Evolutionary conservation across 2,113 vertebrate species (phyloP).

Genomic region (Austrofundulus limnaeus): DNA sequence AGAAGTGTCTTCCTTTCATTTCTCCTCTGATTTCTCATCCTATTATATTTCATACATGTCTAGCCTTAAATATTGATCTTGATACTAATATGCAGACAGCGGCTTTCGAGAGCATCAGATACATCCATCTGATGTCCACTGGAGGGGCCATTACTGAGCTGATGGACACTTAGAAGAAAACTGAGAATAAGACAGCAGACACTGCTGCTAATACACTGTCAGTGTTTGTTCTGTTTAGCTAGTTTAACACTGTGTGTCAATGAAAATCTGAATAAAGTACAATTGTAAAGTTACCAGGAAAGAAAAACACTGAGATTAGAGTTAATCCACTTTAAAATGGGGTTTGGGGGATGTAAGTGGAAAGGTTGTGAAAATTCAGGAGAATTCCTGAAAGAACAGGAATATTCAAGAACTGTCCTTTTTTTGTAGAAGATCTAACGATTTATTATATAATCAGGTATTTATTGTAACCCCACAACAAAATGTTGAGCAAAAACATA

Average conservation of each 20-base stretch:
- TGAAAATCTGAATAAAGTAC: neutral
- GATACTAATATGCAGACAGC: slow-evolving; percentile 37
- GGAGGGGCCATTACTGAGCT: slow-evolving; percentile 3
- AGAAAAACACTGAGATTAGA: no score
- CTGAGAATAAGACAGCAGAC: neutral
- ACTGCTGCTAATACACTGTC: neutral
- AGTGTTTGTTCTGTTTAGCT: neutral
- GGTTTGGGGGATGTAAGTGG: no score
- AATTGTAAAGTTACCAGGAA: no score
- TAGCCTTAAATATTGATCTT: slow-evolving; percentile 43
- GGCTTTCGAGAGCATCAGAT: slow-evolving; percentile 22
- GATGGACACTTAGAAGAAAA: slow-evolving; percentile 7
- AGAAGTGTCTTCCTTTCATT: neutral
- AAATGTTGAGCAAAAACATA: no score
- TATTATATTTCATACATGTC: slow-evolving; percentile 31
- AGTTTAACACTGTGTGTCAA: neutral
- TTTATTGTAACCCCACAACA: no score
- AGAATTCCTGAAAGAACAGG: no score
- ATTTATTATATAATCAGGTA: no score
- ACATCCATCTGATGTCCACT: slow-evolving; percentile 2
- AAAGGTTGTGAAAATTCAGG: no score
- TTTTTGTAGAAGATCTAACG: no score
- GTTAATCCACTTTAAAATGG: no score
- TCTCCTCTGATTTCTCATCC: slow-evolving; percentile 26
- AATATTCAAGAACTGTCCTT: no score